Base-by-base conservation (phyloP, 2,888 invertebrate species). In the Alloplasta piceator region DNA sequence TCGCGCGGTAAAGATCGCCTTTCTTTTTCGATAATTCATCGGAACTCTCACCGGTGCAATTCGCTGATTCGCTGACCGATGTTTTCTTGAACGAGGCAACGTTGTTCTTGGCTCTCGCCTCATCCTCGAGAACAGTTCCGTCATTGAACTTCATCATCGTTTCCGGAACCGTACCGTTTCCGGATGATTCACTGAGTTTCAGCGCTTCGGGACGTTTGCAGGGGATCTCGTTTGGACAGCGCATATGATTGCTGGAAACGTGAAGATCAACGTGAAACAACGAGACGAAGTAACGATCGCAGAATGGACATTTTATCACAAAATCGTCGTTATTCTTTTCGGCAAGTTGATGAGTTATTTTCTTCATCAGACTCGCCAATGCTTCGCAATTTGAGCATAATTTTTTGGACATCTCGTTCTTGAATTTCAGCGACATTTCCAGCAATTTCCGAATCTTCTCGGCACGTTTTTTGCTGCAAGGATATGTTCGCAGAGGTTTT, bases 231-330 rank as follows among this genome's bases (percentile, higher is more conserved):
- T 81, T 83, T 39, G 82, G 77, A 75, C 87, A 87, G 38, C 78
- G 84, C 12, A 85, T 74, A 63, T 87, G 87, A 50, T 81, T 80
- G 14, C 82, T 79, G 4, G 78, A 78, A 0, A 87, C 64, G 61
- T 87, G 87, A 5, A 84, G 73, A 41, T 86, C 81, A 7, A 87
- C 71, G 12, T 82, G 82, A 36, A 80, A 83, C 36, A 83, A 71
- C 36, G 84, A 81, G 52, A 82, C 82, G 50, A 86, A 86, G 64
- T 85, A 74, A 26, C 80, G 80, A 5, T 82, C 71, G 70, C 87
- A 87, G 10, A 81, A 81, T 10, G 85, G 84, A 80, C 87, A 87
- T 61, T 80, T 82, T 12, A 87, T 82, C 6, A 74, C 66, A 9
- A 60, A 73, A 26, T 80, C 79, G 6, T 80, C 76, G 5, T 64